Conservation (phyloP, 2,888 invertebrate genomes). For the Agonopterix arenella region DNA sequence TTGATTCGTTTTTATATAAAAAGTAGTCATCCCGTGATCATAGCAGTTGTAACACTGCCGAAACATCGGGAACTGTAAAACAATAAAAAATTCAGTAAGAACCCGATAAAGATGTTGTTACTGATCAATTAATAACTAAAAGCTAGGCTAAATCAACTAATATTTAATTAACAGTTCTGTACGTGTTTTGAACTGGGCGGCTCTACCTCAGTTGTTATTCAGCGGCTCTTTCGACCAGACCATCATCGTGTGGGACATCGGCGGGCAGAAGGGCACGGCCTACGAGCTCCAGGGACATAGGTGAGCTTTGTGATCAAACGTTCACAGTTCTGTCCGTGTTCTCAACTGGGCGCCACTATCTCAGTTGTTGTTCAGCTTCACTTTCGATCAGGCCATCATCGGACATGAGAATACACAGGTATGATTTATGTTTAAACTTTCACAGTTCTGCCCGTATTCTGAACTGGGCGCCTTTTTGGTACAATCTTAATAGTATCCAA, state of each 20-base stretch:
- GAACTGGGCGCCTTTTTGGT: slow-evolving; percentile 86
- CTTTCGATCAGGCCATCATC: slow-evolving; percentile 96
- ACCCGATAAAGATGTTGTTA: too few relatives aligned
- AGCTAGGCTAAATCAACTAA: too few relatives aligned
- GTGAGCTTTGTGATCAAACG: slow-evolving; percentile 42
- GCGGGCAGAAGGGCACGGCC: slow-evolving; percentile 96
- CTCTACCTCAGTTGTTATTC: slow-evolving; percentile 91
- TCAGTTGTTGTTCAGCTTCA: slow-evolving; percentile 95
- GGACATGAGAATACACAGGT: slow-evolving; percentile 99
- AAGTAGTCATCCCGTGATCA: too few relatives aligned
- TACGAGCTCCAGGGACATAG: slow-evolving; percentile 98
- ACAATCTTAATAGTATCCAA: too few relatives aligned
- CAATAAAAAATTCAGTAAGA: too few relatives aligned
- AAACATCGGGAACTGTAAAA: too few relatives aligned
- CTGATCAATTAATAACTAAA: too few relatives aligned
- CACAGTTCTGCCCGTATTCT: slow-evolving; percentile 88
- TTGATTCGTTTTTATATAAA: too few relatives aligned
- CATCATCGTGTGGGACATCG: slow-evolving; percentile 99
- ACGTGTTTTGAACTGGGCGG: slow-evolving; percentile 95
- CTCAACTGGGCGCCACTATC: slow-evolving; percentile 95
- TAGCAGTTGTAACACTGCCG: too few relatives aligned
- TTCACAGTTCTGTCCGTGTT: slow-evolving; percentile 85
- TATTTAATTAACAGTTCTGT: slow-evolving; percentile 78
- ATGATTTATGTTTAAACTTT: slow-evolving; percentile 1
- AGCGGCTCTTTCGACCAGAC: slow-evolving; percentile 97